These are phyloP conservation scores for Corydoras maculifer DNA, from an alignment of 2,113 vertebrate genomes.

Conservation along the genomic window DNA sequence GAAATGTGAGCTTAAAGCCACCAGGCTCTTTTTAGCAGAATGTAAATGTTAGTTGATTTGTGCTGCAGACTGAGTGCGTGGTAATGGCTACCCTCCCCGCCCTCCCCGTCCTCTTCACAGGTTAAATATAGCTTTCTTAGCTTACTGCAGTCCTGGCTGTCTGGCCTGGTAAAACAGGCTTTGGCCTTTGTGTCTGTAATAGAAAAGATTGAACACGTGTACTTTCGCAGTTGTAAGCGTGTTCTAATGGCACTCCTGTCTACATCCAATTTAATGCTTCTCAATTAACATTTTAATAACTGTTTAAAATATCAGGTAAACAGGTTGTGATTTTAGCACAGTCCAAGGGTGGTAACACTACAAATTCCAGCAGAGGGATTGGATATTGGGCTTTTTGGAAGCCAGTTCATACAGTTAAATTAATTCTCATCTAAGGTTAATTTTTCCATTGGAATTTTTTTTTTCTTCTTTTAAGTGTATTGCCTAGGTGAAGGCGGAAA, in stretches of 20 bases:
- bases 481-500: constrained; percentile 23
- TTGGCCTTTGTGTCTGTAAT: constrained; percentile 26
- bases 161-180: constrained; percentile 31
- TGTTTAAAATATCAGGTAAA: constrained; percentile 35
- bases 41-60: constrained; percentile 29
- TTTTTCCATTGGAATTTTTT: constrained; percentile 37
- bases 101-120: constrained; percentile 13
- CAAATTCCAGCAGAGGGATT: constrained; percentile 56
- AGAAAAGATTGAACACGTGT: neutral
- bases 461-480: constrained; percentile 41
- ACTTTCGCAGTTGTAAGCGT: constrained; percentile 8
- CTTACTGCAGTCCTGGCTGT: constrained; percentile 28
- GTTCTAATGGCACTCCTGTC: constrained; percentile 9
- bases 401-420: constrained; percentile 23
- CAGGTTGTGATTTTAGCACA: constrained; percentile 41
- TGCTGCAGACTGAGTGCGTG: constrained; percentile 10
- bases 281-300: constrained; percentile 41
- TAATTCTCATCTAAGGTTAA: constrained; percentile 17
- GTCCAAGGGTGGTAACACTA: constrained; percentile 58
- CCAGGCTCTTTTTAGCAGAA: constrained; percentile 19
- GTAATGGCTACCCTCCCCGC: constrained; percentile 7
- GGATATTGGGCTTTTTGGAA: constrained; percentile 40
- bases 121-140: constrained; percentile 41
- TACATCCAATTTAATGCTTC: neutral
- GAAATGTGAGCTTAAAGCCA: constrained; percentile 5